These are phyloP conservation scores for Gavialis gangeticus DNA, from an alignment of 2,113 vertebrate species.

Conservation along the genomic window DNA sequence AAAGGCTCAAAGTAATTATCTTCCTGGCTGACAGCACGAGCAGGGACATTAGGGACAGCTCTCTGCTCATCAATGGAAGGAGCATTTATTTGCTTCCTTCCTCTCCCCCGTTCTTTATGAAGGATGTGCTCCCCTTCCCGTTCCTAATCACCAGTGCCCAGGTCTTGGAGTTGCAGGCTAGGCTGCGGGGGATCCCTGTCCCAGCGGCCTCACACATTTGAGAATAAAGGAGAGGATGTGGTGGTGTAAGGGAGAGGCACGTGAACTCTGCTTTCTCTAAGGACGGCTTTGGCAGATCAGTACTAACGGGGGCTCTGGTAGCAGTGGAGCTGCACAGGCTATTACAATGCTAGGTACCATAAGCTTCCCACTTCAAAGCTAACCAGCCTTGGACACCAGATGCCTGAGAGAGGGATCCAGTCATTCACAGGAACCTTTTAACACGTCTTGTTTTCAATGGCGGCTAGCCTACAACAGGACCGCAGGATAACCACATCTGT, in stretches of 20 bases:
- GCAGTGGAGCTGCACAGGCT: not conserved
- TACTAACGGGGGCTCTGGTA: not conserved
- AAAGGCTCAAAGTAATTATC: not conserved
- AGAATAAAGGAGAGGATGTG: not conserved
- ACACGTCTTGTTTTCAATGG: not conserved
- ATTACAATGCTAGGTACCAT: not conserved
- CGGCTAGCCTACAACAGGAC: not conserved
- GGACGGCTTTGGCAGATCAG: fast-evolving
- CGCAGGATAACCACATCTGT: fast-evolving
- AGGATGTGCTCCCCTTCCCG: not conserved
- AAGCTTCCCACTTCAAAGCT: not conserved
- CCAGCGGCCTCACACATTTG: not conserved
- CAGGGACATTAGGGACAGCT: not conserved
- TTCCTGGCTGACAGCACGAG: not conserved
- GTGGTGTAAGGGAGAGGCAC: not conserved
- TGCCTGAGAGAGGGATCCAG: not conserved
- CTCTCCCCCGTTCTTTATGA: not conserved
- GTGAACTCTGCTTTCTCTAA: not conserved
- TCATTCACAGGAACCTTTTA: fast-evolving
- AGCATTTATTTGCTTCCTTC: not conserved
- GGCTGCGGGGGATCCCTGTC: not conserved
- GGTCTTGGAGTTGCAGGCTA: not conserved
- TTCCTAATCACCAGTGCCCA: not conserved
- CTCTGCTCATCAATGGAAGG: not conserved
- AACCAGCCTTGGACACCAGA: not conserved